Evolutionary conservation across 2,113 vertebrate species (phyloP), one percentile per base, ranked within the genome.

Genomic region (Vulpes lagopus): DNA sequence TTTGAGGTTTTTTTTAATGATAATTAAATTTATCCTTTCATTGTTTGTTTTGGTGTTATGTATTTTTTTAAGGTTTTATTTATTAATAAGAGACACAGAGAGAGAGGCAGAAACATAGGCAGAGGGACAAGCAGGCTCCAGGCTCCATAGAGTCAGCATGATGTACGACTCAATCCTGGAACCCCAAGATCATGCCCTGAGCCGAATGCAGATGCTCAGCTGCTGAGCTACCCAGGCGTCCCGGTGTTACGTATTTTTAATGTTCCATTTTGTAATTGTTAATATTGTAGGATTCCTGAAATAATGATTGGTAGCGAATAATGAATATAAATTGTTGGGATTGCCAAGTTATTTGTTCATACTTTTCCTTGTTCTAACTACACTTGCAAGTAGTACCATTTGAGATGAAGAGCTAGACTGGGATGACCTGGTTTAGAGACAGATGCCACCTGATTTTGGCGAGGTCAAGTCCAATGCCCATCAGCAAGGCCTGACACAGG

Each of bases 81-180:
- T 67, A 69, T n/a, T 69, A 32, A 32, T 27, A 14, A 65, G 64
- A 67, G 30, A 32, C 30, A 32, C 64, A 32, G 64, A 30, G 64
- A 30, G 64, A 69, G 67, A 1, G 32, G 67, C 67, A n/a, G 43
- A 43, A 43, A 43, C 43, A 43, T 43, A 43, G 67, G 67, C 67
- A 69, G 32, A n/a, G 67, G 32, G 32, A 69, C 8, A 74, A 74
- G 71, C 38, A 15, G 11, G 23, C 38, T 49, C 67, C 38, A 15
- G 11, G 23, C 38, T 49, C 67, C 32, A n/a, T 17, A 25, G 2
- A 35, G 71, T 43, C 43, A 43, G 38, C 38, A 6, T 0, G 20
- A 74, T 38, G 20, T 0, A 0, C 22, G 71, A 1, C 71, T 74
- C 5, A 5, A 25, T 25, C 71, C 38, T 22, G 25, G 12, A 12